Evolutionary conservation across 1,140 invertebrate species (phyloP).

Genomic region (Zaprionus lachaisei): DNA sequence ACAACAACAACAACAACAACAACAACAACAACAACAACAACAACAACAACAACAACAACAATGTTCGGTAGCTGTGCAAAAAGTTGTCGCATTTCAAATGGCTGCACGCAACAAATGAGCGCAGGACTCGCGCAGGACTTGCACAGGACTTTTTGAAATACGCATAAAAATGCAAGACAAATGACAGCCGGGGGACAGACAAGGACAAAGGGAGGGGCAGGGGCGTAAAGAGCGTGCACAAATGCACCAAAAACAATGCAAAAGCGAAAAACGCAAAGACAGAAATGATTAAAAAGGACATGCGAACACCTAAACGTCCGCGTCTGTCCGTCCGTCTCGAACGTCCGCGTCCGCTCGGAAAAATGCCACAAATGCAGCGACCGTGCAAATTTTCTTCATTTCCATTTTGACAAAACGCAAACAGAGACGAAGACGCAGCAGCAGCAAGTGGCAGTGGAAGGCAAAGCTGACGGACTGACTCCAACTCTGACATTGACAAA

Average conservation of each 20-base stretch:
- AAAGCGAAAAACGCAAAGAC: slow-evolving; percentile 37
- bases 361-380: slow-evolving; percentile 81
- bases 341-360: slow-evolving; percentile 36
- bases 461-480: slow-evolving; percentile 76
- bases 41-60: neutral
- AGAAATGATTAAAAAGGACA: slow-evolving; percentile 82
- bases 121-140: slow-evolving; percentile 54
- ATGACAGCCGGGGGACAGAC: slow-evolving; percentile 40
- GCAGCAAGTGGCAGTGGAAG: neutral
- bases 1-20: neutral
- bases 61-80: slow-evolving; percentile 64
- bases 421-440: slow-evolving; percentile 46
- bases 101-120: slow-evolving; percentile 80
- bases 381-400: slow-evolving; percentile 82
- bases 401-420: slow-evolving; percentile 83
- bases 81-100: slow-evolving; percentile 82
- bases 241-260: slow-evolving; percentile 74
- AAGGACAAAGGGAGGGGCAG: neutral
- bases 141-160: slow-evolving; percentile 72
- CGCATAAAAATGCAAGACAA: slow-evolving; percentile 81
- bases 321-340: slow-evolving; percentile 16
- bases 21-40: slow-evolving; percentile 20
- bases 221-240: slow-evolving; percentile 62
- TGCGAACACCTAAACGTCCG: slow-evolving; percentile 81
- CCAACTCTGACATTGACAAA: slow-evolving; percentile 79